These are phyloP conservation scores for Rattus rattus DNA, from an alignment of 2,113 vertebrate genomes.

Conservation along the genomic window DNA sequence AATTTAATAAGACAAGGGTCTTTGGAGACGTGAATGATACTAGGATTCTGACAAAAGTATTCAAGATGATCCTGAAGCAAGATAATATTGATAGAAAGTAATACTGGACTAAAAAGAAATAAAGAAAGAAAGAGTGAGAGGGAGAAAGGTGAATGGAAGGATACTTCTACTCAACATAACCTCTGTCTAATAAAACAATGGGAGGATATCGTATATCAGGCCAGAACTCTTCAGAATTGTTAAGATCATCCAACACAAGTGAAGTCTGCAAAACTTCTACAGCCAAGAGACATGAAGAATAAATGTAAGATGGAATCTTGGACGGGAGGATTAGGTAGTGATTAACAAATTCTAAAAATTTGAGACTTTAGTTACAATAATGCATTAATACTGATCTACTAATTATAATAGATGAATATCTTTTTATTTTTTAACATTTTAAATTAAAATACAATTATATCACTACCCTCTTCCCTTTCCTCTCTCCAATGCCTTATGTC, in stretches of 20 bases:
- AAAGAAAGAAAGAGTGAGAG: neutral
- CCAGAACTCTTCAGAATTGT: neutral
- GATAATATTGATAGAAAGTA: neutral
- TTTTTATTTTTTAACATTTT: neutral
- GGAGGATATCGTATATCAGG: neutral
- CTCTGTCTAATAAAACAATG: neutral
- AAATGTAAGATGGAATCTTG: neutral
- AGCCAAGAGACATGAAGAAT: neutral
- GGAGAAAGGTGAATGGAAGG: neutral
- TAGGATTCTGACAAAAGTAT: neutral
- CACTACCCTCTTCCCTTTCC: neutral
- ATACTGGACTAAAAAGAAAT: neutral
- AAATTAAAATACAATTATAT: neutral
- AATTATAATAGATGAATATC: neutral
- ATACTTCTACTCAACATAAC: neutral
- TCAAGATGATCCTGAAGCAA: neutral
- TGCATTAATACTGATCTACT: neutral
- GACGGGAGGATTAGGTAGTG: neutral
- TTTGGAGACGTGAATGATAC: neutral
- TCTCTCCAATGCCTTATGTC: neutral
- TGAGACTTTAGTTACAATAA: neutral
- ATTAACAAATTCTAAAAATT: neutral
- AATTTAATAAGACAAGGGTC: neutral
- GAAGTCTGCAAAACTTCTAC: neutral
- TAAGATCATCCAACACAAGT: neutral